phyloP scores from a whole-genome alignment of 2,888 invertebrate species.

The Eulithis testata region DNA sequence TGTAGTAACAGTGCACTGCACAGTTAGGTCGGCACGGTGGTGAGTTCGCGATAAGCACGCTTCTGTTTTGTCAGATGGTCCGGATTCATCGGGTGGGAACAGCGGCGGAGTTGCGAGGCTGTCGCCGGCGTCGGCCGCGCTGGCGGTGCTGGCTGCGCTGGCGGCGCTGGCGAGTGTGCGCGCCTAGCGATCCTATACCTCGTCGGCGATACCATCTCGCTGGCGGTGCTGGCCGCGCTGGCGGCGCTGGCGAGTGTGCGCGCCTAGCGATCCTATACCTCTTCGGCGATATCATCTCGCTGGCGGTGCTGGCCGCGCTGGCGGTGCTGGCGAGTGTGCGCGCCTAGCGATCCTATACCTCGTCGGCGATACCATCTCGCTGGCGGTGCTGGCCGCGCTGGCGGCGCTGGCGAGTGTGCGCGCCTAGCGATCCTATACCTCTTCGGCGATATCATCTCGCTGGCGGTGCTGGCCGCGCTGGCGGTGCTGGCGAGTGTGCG shows the following conservation, averaged over 20 bases:
- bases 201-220: not conserved
- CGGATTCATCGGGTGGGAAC: slow-evolving; percentile 52
- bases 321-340: slow-evolving; percentile 44
- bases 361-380: not conserved
- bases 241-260: slow-evolving; percentile 44
- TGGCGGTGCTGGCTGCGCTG: slow-evolving; percentile 44
- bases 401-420: slow-evolving; percentile 44
- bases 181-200: slow-evolving; percentile 40
- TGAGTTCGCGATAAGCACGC: slow-evolving; percentile 42
- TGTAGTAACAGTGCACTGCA: slow-evolving; percentile 29
- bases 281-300: not conserved
- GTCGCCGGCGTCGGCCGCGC: slow-evolving; percentile 33
- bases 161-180: slow-evolving; percentile 44
- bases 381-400: slow-evolving; percentile 44
- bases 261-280: slow-evolving; percentile 40
- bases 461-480: too few relatives aligned
- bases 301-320: slow-evolving; percentile 44
- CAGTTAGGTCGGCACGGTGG: slow-evolving; percentile 18
- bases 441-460: not conserved
- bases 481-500: too few relatives aligned
- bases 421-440: slow-evolving; percentile 40
- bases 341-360: slow-evolving; percentile 40
- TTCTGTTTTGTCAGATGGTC: slow-evolving; percentile 50
- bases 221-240: slow-evolving; percentile 44
- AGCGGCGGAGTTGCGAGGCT: slow-evolving; percentile 45